Base-by-base conservation (phyloP, 2,113 vertebrate genomes). In the Tympanuchus pallidicinctus region DNA sequence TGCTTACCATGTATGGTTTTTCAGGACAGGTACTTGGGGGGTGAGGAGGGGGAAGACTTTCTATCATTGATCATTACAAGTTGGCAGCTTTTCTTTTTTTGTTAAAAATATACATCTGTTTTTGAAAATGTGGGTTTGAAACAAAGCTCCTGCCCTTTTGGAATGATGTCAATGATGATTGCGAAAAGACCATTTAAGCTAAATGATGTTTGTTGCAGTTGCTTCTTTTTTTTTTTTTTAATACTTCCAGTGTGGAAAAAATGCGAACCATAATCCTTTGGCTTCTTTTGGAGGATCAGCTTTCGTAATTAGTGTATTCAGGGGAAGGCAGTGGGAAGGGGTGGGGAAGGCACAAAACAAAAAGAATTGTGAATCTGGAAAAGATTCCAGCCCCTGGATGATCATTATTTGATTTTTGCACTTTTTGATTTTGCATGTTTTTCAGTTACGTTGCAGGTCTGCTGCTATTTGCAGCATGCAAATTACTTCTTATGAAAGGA, bases 151-250 rank as follows among this genome's bases (percentile, higher is more conserved):
- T 65, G 6, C 4, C 16, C 7, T 61, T 77, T 77, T 22, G 38
- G 40, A 88, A 27, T 38, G 40, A 22, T 81, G n/a, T 30, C 61
- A 74, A 76, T 90, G 4, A 25, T 13, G 16, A 43, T 1, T 75
- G 36, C 80, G 83, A 83, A 86, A 2, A 70, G 72, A 73, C 15
- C 6, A 16, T 6, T 57, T 25, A 56, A 73, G 42, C 20, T n/a
- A 73, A 61, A 43, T 0, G 0, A 34, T 28, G 47, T 3, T 54
- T 69, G 30, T 17, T 81, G 57, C 72, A 72, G 13, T 10, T 71
- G 13, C 21, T 54, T 56, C 38, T 63, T 80, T 64, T 61, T 40
- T 40, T 43, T 43, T 42, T 43, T 43, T 43, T 43, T 43, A 38
- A 18, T n/a, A 25, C 54, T 79, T 69, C 32, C 74, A 59, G 6